phyloP scores from a whole-genome alignment of 2,113 vertebrate species.

The Pelusios castaneus region DNA sequence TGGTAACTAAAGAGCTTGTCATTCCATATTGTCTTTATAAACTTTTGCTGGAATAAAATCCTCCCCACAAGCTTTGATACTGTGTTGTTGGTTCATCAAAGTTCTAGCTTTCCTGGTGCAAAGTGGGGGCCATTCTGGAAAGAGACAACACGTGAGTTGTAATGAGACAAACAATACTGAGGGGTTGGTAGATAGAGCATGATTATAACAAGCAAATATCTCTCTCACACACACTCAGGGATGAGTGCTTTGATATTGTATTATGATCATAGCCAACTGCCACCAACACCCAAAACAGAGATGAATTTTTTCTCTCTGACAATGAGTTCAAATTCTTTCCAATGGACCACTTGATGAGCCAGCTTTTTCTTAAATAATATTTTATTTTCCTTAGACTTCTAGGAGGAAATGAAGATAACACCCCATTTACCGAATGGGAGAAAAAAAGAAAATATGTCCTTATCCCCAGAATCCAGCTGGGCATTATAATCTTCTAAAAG shows the following conservation, averaged over 20 bases:
- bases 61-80: background rate
- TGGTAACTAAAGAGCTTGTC: background rate
- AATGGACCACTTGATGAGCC: background rate
- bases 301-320: background rate
- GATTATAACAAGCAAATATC: background rate
- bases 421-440: too few relatives aligned
- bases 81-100: background rate
- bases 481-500: background rate
- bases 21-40: background rate
- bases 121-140: background rate
- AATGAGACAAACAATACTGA: background rate
- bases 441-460: too few relatives aligned
- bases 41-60: background rate
- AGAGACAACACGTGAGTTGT: background rate
- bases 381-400: too few relatives aligned
- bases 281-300: background rate
- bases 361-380: background rate
- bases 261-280: background rate
- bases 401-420: too few relatives aligned
- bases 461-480: background rate
- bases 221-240: background rate
- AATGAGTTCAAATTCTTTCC: background rate
- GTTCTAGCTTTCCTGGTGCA: background rate
- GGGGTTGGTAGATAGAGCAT: too few relatives aligned
- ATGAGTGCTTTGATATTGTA: background rate